Evolutionary conservation across 2,888 invertebrate genomes (phyloP).

Genomic region (Trileptium ribeirensis): DNA sequence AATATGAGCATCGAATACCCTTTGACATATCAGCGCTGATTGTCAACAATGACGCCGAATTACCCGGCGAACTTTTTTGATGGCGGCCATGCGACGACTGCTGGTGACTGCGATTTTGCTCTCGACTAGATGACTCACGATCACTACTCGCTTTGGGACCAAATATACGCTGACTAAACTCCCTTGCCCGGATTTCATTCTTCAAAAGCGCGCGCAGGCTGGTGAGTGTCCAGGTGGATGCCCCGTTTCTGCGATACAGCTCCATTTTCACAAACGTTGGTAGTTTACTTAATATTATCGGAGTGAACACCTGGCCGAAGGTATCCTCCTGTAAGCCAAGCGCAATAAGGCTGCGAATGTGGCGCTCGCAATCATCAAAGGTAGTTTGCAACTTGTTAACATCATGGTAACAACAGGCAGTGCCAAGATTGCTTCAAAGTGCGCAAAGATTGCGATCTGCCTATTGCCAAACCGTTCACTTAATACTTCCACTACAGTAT

Average conservation of each 20-base stretch:
- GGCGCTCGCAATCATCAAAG: neutral
- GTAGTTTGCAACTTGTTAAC: neutral
- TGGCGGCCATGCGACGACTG: neutral
- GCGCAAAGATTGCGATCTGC: neutral
- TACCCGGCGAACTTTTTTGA: neutral
- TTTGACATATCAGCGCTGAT: neutral
- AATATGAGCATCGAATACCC: neutral
- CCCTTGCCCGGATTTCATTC: neutral
- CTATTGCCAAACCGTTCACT: neutral
- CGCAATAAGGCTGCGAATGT: neutral
- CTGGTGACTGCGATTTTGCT: neutral
- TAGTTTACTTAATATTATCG: neutral
- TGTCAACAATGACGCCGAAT: neutral
- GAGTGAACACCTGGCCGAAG: conserved; percentile 1
- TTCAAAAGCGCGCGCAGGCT: neutral
- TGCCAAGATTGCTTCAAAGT: neutral
- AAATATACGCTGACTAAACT: neutral
- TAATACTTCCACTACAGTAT: neutral
- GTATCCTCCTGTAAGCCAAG: neutral
- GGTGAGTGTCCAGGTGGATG: neutral
- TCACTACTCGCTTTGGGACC: too few species aligned
- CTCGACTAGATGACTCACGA: neutral
- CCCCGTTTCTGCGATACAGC: neutral
- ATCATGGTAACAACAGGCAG: neutral
- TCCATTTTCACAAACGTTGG: neutral